Percentiles rank a stretch among this genome's conserved stretches.
Conservation (phyloP, 2,797 vertebrate genomes). For the Schizothorax lantsangensis region DNA sequence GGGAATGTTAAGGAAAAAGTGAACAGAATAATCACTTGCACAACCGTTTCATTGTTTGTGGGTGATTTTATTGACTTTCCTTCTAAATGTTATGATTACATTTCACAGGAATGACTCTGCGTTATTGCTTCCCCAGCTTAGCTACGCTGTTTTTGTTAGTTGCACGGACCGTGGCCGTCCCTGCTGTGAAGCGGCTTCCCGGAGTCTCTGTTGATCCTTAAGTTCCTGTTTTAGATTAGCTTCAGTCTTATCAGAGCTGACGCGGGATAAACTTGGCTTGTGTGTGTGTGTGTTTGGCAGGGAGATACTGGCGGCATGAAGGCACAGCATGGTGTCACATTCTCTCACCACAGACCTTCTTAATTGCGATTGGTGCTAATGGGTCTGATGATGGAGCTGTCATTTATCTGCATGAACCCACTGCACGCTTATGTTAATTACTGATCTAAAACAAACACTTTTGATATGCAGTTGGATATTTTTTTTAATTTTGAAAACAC, state of each 20-base stretch:
- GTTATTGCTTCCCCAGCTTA: slow-evolving; percentile 11
- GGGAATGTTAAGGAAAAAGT: not conserved
- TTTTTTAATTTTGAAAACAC: not conserved
- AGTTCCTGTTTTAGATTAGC: slow-evolving; percentile 61
- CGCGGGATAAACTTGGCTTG: slow-evolving; percentile 53
- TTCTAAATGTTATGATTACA: slow-evolving; percentile 44
- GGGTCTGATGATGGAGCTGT: slow-evolving; percentile 10
- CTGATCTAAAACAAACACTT: not conserved
- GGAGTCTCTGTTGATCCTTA: slow-evolving; percentile 44
- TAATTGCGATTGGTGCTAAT: slow-evolving; percentile 32
- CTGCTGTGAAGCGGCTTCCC: slow-evolving; percentile 52
- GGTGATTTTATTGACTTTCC: not conserved
- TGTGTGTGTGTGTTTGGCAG: slow-evolving; percentile 26
- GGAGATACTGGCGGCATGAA: slow-evolving; percentile 22
- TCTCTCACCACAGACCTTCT: not conserved
- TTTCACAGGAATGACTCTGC: slow-evolving; percentile 16
- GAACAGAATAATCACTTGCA: not conserved
- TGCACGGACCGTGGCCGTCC: not conserved
- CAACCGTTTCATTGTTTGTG: not conserved
- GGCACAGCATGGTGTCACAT: slow-evolving; percentile 22
- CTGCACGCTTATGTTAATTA: not conserved
- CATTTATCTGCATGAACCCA: slow-evolving; percentile 14
- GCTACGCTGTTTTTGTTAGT: slow-evolving; percentile 42
- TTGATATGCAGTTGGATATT: too few species aligned
- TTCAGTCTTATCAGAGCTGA: slow-evolving; percentile 50